Evolutionary conservation across 2,797 vertebrate genomes (phyloP).

Genomic region (Coccyzus lansbergi): DNA sequence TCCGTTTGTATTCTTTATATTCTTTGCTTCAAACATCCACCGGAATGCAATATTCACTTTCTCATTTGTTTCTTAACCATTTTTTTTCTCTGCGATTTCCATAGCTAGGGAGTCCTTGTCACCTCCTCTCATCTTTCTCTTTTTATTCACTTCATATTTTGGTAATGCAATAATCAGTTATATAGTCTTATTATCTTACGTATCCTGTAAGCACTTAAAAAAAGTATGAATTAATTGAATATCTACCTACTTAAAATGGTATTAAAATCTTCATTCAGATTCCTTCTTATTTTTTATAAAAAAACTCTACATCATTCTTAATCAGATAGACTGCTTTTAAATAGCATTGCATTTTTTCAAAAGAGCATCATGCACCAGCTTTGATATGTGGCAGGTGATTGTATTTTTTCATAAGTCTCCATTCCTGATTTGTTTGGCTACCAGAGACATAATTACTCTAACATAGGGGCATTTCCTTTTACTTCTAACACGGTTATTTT

Average conservation of each 20-base stretch:
- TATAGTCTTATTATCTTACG: background rate
- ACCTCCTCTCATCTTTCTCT: background rate
- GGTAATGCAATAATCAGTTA: background rate
- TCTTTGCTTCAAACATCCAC: background rate
- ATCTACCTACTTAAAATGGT: background rate
- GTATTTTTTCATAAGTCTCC: background rate
- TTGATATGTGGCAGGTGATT: background rate
- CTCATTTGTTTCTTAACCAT: background rate
- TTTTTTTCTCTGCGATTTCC: background rate
- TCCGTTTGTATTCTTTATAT: background rate
- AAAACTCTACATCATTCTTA: background rate
- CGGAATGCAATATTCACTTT: background rate
- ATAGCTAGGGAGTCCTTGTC: background rate
- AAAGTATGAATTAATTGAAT: background rate
- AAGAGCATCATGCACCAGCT: background rate
- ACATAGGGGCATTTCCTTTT: background rate
- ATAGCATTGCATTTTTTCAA: background rate
- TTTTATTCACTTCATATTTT: background rate
- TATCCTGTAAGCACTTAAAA: background rate
- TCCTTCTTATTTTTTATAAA: background rate
- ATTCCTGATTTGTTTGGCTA: background rate
- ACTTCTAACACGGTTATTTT: background rate
- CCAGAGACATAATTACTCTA: background rate
- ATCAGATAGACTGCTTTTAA: background rate
- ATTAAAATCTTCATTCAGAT: background rate